Evolutionary conservation across 53 echinoderm and acorn worm genomes (phyloP).

Genomic region (Arbacia lixula): DNA sequence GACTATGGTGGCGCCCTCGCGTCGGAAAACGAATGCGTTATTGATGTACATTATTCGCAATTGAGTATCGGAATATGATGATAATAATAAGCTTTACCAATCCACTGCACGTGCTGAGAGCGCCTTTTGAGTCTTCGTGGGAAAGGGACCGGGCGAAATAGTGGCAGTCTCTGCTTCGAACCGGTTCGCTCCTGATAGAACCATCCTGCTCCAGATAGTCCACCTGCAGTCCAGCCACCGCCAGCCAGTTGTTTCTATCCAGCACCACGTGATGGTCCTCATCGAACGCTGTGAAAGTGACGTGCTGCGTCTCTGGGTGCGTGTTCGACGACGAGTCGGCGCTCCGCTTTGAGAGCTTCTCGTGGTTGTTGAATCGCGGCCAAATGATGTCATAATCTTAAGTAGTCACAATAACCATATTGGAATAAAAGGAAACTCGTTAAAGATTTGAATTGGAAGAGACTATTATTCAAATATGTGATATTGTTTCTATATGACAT

Average conservation of each 20-base stretch:
- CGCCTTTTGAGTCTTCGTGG: constrained; percentile 64
- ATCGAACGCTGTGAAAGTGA: constrained; percentile 73
- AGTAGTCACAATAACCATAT: background rate
- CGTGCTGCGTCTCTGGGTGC: constrained; percentile 52
- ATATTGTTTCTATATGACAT: no score
- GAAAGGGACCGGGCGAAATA: constrained; percentile 70
- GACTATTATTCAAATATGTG: no score
- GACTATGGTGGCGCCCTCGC: no score
- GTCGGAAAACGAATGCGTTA: no score
- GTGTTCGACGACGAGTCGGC: constrained; percentile 32
- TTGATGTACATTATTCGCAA: no score
- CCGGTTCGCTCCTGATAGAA: constrained; percentile 54
- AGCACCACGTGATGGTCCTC: constrained; percentile 59
- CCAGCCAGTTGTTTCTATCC: constrained; percentile 67
- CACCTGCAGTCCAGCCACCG: constrained; percentile 63
- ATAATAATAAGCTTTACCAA: constrained; percentile 72
- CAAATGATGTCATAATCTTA: constrained; percentile 44
- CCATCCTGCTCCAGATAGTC: constrained; percentile 72
- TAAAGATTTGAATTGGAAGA: background rate
- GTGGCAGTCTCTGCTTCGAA: constrained; percentile 55
- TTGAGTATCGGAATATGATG: no score
- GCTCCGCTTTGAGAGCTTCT: constrained; percentile 57
- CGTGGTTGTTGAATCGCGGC: background rate
- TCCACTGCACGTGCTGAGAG: constrained; percentile 85
- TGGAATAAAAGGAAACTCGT: background rate